Evolutionary conservation across 2,888 invertebrate genomes (phyloP), one percentile per base, ranked within the genome.

Genomic region (Crepidodera aurea): DNA sequence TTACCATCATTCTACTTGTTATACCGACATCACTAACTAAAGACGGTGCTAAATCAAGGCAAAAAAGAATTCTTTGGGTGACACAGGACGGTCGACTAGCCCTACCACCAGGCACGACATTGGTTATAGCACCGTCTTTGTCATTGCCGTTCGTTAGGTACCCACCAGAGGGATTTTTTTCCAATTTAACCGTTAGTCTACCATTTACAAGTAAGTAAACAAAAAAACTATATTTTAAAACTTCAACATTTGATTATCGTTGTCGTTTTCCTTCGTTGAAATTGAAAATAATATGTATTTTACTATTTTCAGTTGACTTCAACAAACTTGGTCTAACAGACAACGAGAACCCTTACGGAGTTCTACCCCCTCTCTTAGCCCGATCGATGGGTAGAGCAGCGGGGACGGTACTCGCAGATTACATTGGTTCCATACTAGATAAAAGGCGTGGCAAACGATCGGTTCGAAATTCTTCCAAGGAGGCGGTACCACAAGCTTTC

Each of bases 301-400:
- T 5, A 34, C 1, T 34, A 34, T 46, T 65, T 81, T 32, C 83
- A 93, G 93, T 93, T 79, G 92, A 93, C 76, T 93, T 93, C 77
- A 92, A 92, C 80, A 91, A 91, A 78, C 81, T 93, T 68, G 93
- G 93, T 10, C 79, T 93, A 71, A 93, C 93, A n/a, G 93, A 93
- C 77, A 93, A 93, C 77, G 91, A 93, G 77, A 93, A 93, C 81
- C 93, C 93, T 0, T 89, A 91, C 74, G 93, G 93, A 12, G 89
- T 89, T 42, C 79, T 93, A 58, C 92, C 93, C 0, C 90, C 92
- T 0, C 83, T 92, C 2, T 85, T 93, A 69, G 89, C 90, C 0
- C 83, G 92, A 65, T 90, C 91, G 2, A 88, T 92, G 86, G 90
- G 92, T 2, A 84, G 88, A 68, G 85, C 89, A 6, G 91, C 92